Evolutionary conservation across 2,113 vertebrate genomes (phyloP).

Genomic region (Anoplopoma fimbria): DNA sequence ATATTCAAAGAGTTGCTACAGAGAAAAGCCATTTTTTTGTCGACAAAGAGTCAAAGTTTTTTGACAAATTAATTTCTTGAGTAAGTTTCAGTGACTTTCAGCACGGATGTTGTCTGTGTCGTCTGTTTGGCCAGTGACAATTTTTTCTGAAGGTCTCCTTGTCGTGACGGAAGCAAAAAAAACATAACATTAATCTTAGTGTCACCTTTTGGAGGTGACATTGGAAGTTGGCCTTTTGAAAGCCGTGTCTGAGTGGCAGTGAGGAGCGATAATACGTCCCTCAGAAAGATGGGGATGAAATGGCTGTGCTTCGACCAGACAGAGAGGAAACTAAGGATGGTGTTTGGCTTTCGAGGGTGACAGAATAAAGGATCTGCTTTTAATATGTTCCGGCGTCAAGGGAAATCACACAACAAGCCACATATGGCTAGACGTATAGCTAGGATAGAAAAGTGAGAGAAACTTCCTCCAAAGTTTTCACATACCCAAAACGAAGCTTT

Average conservation of each 20-base stretch:
- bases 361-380: conserved; percentile 44
- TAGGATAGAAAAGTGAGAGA: background rate
- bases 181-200: conserved; percentile 31
- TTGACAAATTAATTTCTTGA: conserved; percentile 4
- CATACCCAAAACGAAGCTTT: background rate
- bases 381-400: conserved; percentile 47
- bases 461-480: background rate
- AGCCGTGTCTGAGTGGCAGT: conserved; percentile 45
- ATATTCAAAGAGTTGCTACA: conserved; percentile 47
- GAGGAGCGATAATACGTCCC: conserved; percentile 45
- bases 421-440: conserved; percentile 1
- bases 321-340: conserved; percentile 13
- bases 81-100: background rate
- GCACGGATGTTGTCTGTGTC: background rate
- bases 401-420: conserved; percentile 38
- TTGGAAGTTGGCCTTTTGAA: conserved; percentile 52
- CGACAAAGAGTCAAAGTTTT: conserved; percentile 7
- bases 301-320: conserved; percentile 20
- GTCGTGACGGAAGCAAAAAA: conserved; percentile 3
- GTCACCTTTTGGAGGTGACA: conserved; percentile 36
- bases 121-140: background rate
- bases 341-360: conserved; percentile 43
- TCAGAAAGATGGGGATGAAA: conserved; percentile 44
- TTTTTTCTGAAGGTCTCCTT: conserved; percentile 10
- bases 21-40: conserved; percentile 8